phyloP scores from a whole-genome alignment of 2,888 invertebrate genomes.

The Calliopum simillimum region DNA sequence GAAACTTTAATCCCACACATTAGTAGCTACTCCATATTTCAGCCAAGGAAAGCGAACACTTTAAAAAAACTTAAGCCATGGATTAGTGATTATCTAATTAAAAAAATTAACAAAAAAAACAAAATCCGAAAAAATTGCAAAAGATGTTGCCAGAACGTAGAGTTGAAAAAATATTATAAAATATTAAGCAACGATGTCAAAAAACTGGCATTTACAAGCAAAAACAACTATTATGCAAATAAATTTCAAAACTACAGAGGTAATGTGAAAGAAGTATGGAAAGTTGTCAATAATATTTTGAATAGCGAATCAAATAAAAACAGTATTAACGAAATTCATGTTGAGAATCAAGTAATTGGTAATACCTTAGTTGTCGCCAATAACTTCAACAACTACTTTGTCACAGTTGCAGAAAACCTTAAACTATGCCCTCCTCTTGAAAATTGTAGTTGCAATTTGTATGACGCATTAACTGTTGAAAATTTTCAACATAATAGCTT shows the following conservation, averaged over 20 bases:
- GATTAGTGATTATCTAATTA: constrained; percentile 12
- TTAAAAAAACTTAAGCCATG: constrained; percentile 31
- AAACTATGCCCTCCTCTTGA: not conserved
- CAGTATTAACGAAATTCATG: constrained; percentile 24
- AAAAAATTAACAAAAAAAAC: constrained; percentile 31
- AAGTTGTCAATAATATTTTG: constrained; percentile 26
- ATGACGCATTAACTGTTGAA: not conserved
- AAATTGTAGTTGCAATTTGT: too few species aligned
- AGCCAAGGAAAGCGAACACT: not conserved
- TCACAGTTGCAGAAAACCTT: not conserved
- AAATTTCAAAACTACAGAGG: constrained; percentile 23
- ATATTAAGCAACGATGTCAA: constrained; percentile 22
- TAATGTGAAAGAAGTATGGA: constrained; percentile 31
- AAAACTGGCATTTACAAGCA: too few species aligned
- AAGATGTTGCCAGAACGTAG: constrained; percentile 1
- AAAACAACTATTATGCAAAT: constrained; percentile 26
- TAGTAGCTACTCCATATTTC: constrained; percentile 1
- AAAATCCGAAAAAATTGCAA: constrained; percentile 19
- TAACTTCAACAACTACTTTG: too few species aligned
- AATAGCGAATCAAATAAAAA: constrained; percentile 6
- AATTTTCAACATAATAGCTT: too few species aligned
- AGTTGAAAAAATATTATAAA: constrained; percentile 9
- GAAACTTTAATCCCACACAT: constrained; percentile 25
- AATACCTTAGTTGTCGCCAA: constrained; percentile 19
- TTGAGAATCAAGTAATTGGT: constrained; percentile 9